Evolutionary conservation across 2,113 vertebrate genomes (phyloP).

Genomic region (Nansenia antarctica): DNA sequence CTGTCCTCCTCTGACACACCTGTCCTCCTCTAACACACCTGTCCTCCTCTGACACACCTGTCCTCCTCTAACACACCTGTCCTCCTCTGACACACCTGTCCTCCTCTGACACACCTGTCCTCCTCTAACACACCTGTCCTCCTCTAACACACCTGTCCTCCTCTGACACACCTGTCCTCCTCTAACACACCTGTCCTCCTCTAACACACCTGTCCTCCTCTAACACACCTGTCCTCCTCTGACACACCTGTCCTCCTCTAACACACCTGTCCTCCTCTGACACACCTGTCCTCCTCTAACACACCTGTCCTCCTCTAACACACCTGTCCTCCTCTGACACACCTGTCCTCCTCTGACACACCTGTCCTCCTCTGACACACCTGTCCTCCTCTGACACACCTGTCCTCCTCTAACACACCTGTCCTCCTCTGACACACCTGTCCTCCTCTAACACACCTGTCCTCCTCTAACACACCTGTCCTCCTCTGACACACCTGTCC

Average conservation of each 20-base stretch:
- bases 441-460: neutral
- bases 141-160: neutral
- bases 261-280: neutral
- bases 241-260: neutral
- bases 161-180: neutral
- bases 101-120: neutral
- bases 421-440: neutral
- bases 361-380: neutral
- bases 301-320: neutral
- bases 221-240: neutral
- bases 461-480: neutral
- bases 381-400: neutral
- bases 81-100: neutral
- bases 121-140: neutral
- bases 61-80: neutral
- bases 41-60: neutral
- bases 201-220: neutral
- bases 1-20: neutral
- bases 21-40: neutral
- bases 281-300: neutral
- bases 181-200: neutral
- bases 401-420: neutral
- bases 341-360: neutral
- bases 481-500: neutral
- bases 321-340: neutral